Conservation (phyloP, 2,113 vertebrate species). For the Plestiodon gilberti region DNA sequence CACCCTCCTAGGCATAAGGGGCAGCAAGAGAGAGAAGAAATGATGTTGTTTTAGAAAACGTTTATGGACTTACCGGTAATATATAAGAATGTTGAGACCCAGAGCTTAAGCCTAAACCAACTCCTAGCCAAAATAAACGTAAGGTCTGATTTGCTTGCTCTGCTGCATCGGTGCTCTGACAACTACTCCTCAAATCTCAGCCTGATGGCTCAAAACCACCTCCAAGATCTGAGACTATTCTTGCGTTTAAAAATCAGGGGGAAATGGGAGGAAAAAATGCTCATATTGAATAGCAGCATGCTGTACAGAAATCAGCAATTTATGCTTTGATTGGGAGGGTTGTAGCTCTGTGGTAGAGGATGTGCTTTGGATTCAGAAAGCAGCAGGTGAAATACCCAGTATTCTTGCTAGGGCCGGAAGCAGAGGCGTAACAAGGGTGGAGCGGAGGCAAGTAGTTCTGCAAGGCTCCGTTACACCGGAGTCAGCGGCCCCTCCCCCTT, state of each 20-base stretch:
- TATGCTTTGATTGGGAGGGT: background rate
- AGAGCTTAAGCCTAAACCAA: background rate
- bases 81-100: background rate
- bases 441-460: too few species aligned
- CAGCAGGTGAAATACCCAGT: too few species aligned
- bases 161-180: background rate
- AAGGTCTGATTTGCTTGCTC: slow-evolving; percentile 32
- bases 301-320: background rate
- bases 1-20: background rate
- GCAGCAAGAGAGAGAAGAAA: too few species aligned
- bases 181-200: background rate
- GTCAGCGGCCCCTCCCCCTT: too few species aligned
- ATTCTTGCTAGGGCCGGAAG: too few species aligned
- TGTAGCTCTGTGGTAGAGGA: too few species aligned
- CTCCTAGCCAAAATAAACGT: slow-evolving; percentile 31
- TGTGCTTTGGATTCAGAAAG: too few species aligned
- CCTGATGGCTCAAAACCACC: too few species aligned
- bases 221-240: too few species aligned
- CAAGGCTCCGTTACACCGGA: too few species aligned
- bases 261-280: background rate
- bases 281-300: background rate
- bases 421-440: too few species aligned
- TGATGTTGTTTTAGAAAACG: background rate
- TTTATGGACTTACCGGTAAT: background rate
- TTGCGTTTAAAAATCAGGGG: background rate